A percentile compares a stretch with the other conserved stretches of the same genome.
Conservation (phyloP, 2,888 invertebrate genomes). For the Lamproptera curius region DNA sequence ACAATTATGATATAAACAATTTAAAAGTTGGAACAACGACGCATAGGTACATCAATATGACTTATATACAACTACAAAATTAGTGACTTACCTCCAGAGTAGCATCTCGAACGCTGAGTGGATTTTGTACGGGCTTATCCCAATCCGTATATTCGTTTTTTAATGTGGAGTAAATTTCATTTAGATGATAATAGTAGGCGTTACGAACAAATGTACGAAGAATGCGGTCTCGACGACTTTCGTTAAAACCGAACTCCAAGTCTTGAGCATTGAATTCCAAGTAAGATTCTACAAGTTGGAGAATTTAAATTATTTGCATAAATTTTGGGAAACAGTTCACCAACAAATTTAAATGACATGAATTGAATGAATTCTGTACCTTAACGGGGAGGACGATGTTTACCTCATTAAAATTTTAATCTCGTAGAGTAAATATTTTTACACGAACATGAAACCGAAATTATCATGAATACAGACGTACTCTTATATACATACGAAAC, state of each 20-base stretch:
- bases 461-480: no score
- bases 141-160: conserved; percentile 98
- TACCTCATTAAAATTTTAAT: not conserved
- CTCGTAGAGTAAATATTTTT: no score
- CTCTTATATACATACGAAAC: no score
- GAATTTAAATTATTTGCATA: conserved; percentile 56
- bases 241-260: conserved; percentile 94
- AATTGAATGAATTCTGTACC: conserved; percentile 9
- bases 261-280: conserved; percentile 89
- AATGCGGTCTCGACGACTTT: conserved; percentile 90
- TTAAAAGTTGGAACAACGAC: no score
- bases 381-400: not conserved
- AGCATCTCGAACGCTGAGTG: conserved; percentile 90
- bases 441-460: no score
- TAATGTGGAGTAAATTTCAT: conserved; percentile 95
- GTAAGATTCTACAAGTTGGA: conserved; percentile 84
- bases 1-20: no score
- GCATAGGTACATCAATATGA: no score
- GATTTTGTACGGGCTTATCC: conserved; percentile 92
- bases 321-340: conserved; percentile 38
- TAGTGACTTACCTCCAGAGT: conserved; percentile 86
- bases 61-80: no score
- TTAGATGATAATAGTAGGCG: conserved; percentile 95
- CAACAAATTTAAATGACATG: conserved; percentile 22
- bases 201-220: conserved; percentile 95